Percentiles rank a stretch among this genome's conserved stretches.
Conservation (phyloP, 2,888 invertebrate species). For the Stenchaetothrips biformis region DNA sequence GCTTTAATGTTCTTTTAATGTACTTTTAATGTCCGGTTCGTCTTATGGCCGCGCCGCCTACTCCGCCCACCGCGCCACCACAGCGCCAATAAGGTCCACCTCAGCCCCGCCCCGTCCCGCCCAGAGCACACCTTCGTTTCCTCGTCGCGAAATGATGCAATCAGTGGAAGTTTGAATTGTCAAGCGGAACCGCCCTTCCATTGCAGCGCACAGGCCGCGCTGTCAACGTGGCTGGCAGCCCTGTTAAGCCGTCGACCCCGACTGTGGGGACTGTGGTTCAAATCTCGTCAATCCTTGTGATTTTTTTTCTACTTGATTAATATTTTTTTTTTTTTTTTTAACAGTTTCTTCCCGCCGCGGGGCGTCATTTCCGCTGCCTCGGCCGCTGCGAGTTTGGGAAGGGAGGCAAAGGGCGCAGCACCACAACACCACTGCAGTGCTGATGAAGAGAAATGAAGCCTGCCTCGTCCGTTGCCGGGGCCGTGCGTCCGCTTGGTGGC, state of each 20-base stretch:
- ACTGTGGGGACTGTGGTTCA: too few species aligned
- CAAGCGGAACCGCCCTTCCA: neutral
- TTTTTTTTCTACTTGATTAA: too few species aligned
- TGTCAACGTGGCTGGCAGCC: too few species aligned
- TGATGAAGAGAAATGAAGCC: conserved; percentile 18
- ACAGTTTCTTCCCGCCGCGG: neutral
- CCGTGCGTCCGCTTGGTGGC: neutral
- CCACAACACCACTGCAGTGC: neutral
- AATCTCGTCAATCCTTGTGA: too few species aligned
- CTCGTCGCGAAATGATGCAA: too few species aligned
- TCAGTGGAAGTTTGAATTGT: too few species aligned
- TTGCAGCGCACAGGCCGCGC: too few species aligned
- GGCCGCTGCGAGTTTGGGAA: neutral
- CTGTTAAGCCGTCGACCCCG: too few species aligned
- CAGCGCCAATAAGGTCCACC: neutral
- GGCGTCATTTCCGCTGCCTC: neutral
- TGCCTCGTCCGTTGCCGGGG: neutral
- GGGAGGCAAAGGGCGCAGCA: neutral
- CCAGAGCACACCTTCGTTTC: neutral
- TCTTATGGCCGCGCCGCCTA: neutral
- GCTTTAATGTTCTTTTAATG: conserved; percentile 24
- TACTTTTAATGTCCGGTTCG: conserved; percentile 10
- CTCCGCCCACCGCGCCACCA: neutral
- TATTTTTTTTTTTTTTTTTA: neutral
- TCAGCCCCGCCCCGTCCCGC: neutral